A percentile compares a stretch with the other conserved stretches of the same genome.
Evolutionary conservation across 2,888 invertebrate genomes (phyloP).

Genomic region (Pollenia labialis): DNA sequence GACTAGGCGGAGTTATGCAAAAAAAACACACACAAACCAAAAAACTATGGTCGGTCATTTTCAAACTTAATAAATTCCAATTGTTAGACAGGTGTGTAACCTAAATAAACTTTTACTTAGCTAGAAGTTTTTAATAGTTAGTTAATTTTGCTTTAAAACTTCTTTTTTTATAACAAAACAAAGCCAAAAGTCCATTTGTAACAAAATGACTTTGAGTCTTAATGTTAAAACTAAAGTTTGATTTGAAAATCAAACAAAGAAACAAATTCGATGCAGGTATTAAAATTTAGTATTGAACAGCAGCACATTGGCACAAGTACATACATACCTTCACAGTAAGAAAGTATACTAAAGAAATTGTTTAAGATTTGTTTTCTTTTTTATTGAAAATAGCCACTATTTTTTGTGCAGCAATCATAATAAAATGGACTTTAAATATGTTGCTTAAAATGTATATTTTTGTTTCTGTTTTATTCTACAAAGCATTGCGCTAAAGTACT

Average conservation of each 20-base stretch:
- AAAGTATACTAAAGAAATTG: no score
- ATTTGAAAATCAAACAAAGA: background rate
- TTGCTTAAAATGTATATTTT: no score
- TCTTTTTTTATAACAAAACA: background rate
- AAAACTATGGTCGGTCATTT: slow-evolving; percentile 26
- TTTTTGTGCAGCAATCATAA: no score
- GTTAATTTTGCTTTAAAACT: background rate
- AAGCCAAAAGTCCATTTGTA: background rate
- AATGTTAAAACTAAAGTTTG: background rate
- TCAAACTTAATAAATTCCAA: slow-evolving; percentile 32
- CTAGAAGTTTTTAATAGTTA: background rate
- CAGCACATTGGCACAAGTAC: no score
- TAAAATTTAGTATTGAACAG: no score
- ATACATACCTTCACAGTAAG: no score
- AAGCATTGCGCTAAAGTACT: background rate
- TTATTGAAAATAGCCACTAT: no score
- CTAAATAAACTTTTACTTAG: slow-evolving; percentile 51
- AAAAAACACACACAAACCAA: background rate
- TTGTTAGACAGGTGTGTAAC: slow-evolving; percentile 52
- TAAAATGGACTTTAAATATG: no score
- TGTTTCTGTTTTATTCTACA: no score
- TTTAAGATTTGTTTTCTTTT: no score
- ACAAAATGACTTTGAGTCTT: background rate
- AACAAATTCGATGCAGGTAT: background rate
- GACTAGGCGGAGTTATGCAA: background rate